Conservation (phyloP, 2,797 vertebrate species). For the Poliocrania exsul region DNA sequence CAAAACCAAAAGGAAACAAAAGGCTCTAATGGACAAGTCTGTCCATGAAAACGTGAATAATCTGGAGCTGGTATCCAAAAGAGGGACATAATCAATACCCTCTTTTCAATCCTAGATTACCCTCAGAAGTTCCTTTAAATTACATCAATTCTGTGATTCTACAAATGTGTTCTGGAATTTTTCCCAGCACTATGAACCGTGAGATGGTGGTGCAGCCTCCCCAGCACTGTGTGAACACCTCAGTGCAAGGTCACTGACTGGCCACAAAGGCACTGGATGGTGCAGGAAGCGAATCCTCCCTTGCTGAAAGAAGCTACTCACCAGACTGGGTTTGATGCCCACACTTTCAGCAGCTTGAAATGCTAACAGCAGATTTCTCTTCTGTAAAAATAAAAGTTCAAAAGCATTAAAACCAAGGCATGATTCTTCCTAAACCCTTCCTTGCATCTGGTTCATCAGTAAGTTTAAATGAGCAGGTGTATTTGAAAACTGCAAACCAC, state of each 20-base stretch:
- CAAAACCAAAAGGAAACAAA: background rate
- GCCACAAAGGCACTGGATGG: background rate
- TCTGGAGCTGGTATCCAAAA: background rate
- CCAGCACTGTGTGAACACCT: background rate
- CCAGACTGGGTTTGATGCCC: constrained; percentile 95
- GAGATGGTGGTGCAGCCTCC: background rate
- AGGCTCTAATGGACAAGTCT: background rate
- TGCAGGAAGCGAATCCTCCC: background rate
- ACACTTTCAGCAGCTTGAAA: constrained; percentile 97
- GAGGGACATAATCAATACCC: background rate
- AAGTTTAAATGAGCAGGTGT: background rate
- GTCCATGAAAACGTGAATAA: background rate
- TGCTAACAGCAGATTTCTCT: constrained; percentile 92
- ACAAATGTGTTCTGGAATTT: background rate
- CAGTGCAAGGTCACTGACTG: background rate
- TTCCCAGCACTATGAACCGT: background rate
- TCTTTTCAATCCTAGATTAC: background rate
- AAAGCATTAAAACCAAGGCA: background rate
- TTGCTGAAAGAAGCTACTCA: constrained; percentile 75
- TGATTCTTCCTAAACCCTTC: background rate
- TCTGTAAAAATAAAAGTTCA: constrained; percentile 66
- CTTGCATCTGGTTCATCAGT: background rate
- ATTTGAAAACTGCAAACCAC: background rate
- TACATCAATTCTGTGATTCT: background rate
- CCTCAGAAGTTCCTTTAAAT: background rate